Conservation (phyloP, 2,797 vertebrate species). For the Percopsis omiscomaycus region DNA sequence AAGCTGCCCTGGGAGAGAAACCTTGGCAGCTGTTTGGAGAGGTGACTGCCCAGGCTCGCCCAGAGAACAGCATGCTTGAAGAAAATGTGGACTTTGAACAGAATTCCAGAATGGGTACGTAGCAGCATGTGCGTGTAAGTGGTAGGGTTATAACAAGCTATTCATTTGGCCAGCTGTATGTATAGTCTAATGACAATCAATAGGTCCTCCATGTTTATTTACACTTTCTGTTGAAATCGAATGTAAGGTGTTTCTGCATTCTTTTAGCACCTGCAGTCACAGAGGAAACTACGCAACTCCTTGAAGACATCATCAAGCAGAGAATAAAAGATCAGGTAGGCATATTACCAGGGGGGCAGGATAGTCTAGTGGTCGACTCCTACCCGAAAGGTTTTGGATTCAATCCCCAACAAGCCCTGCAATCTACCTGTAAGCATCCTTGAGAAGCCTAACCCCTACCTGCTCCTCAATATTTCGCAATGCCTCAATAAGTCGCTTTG, state of each 20-base stretch:
- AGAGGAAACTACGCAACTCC: constrained; percentile 91
- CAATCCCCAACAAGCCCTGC: background rate
- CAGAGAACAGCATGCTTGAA: constrained; percentile 95
- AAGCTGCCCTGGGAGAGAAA: constrained; percentile 83
- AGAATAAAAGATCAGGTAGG: constrained; percentile 94
- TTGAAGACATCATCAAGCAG: constrained; percentile 97
- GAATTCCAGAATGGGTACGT: constrained; percentile 82
- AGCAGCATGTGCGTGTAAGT: background rate
- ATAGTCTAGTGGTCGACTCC: no score
- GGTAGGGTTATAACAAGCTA: no score
- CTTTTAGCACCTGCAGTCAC: constrained; percentile 88
- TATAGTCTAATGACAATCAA: no score
- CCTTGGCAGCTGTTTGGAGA: constrained; percentile 95
- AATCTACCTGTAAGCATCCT: no score
- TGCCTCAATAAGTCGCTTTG: no score
- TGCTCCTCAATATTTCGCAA: no score
- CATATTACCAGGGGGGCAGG: constrained; percentile 6
- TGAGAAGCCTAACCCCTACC: no score
- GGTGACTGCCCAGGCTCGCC: constrained; percentile 86
- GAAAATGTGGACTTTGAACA: constrained; percentile 92
- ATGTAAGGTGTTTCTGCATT: background rate
- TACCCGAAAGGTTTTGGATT: no score
- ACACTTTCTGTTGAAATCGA: background rate
- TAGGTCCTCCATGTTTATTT: no score
- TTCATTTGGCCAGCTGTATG: no score